Percentiles rank a stretch among this genome's conserved stretches.
Evolutionary conservation across 2,797 vertebrate species (phyloP).

Genomic region (Pipistrellus pipistrellus): DNA sequence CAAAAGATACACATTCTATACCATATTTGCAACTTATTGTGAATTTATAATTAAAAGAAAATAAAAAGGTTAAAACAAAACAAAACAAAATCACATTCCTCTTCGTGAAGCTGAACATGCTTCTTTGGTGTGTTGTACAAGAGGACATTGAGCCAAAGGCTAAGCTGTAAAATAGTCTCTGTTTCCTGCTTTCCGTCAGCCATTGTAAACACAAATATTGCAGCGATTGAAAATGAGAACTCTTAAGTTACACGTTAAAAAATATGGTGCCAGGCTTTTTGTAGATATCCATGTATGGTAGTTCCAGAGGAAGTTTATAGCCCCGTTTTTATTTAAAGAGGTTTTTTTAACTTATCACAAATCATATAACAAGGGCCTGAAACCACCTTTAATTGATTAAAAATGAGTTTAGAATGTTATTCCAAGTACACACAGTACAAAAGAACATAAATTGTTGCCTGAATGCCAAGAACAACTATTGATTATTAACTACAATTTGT

Average conservation of each 20-base stretch:
- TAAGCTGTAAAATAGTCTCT: slow-evolving; percentile 1
- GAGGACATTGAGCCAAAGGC: background rate
- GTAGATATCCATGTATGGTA: background rate
- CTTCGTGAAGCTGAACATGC: background rate
- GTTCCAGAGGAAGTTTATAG: background rate
- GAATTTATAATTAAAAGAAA: background rate
- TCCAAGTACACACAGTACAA: slow-evolving; percentile 36
- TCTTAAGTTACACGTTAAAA: background rate
- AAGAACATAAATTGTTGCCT: slow-evolving; percentile 30
- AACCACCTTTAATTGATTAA: slow-evolving; percentile 59
- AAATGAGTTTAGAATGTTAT: slow-evolving; percentile 11
- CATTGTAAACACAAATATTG: slow-evolving; percentile 19
- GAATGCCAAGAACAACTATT: slow-evolving; percentile 27
- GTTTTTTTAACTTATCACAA: slow-evolving; percentile 31
- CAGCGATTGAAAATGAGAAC: slow-evolving; percentile 11
- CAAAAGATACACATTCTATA: background rate
- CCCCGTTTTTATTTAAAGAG: background rate
- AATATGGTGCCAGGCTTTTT: background rate
- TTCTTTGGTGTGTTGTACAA: background rate
- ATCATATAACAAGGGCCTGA: background rate
- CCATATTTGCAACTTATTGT: background rate
- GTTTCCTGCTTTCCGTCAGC: slow-evolving; percentile 35
- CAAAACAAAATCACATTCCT: background rate
- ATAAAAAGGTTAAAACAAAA: background rate
- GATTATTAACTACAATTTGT: slow-evolving; percentile 53